Percentiles rank a stretch among this genome's conserved stretches.
phyloP scores from a whole-genome alignment of 2,797 vertebrate genomes.

The Paedocypris micromegethes region DNA sequence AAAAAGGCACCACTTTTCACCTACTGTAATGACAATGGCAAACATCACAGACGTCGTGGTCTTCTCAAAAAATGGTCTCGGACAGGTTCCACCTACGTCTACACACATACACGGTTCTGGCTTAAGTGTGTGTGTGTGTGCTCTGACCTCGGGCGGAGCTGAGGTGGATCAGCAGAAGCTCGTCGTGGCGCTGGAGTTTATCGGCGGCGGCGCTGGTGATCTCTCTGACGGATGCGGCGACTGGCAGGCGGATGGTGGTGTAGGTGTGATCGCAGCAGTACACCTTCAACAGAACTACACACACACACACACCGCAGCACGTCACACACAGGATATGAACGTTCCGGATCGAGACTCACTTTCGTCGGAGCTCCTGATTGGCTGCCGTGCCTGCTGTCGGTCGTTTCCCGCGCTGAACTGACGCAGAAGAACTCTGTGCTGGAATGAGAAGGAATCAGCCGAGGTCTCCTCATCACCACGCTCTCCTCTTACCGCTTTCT shows the following conservation, averaged over 20 bases:
- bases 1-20: too few species aligned
- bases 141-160: slow-evolving; percentile 92
- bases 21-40: background rate
- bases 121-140: slow-evolving; percentile 44
- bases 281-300: slow-evolving; percentile 90
- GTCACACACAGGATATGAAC: too few species aligned
- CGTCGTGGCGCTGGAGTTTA: slow-evolving; percentile 90
- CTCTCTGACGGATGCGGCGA: slow-evolving; percentile 86
- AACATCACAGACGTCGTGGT: background rate
- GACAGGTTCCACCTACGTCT: too few species aligned
- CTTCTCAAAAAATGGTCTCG: too few species aligned
- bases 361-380: slow-evolving; percentile 86
- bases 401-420: slow-evolving; percentile 90
- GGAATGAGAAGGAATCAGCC: slow-evolving; percentile 41
- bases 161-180: slow-evolving; percentile 87
- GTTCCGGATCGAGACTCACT: slow-evolving; percentile 70
- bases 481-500: slow-evolving; percentile 79
- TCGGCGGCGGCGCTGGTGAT: slow-evolving; percentile 85
- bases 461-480: background rate
- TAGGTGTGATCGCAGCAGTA: slow-evolving; percentile 97
- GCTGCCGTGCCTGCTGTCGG: slow-evolving; percentile 84
- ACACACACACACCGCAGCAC: background rate
- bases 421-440: slow-evolving; percentile 93
- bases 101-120: too few species aligned
- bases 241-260: slow-evolving; percentile 87